phyloP scores from a whole-genome alignment of 2,797 vertebrate species.

The Epinephelus coioides region DNA sequence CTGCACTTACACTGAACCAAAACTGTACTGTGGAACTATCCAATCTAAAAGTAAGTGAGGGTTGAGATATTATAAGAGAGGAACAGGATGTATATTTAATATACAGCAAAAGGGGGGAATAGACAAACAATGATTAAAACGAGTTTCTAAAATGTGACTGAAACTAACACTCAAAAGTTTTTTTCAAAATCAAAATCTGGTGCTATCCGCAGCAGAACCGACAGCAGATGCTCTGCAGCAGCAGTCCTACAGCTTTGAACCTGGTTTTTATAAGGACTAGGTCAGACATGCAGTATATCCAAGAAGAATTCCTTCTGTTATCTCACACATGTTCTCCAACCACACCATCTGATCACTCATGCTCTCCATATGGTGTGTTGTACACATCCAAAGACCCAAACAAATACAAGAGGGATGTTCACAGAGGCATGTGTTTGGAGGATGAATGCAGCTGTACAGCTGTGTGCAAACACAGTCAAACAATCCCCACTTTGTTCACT shows the following conservation, averaged over 20 bases:
- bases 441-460: constrained; percentile 25
- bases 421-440: constrained; percentile 28
- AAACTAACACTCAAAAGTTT: not conserved
- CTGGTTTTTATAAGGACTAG: constrained; percentile 45
- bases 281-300: constrained; percentile 54
- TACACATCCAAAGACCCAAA: constrained; percentile 42
- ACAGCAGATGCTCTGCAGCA: constrained; percentile 2
- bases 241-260: constrained; percentile 48
- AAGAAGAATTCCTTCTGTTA: constrained; percentile 64
- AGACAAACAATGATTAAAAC: not conserved
- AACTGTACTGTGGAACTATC: too few species aligned
- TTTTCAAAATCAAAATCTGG: constrained; percentile 7
- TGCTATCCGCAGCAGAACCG: constrained; percentile 8
- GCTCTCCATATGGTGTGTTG: constrained; percentile 53
- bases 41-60: too few species aligned
- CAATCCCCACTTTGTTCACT: not conserved
- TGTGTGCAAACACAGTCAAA: constrained; percentile 25
- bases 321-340: constrained; percentile 68
- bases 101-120: not conserved
- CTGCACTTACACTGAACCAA: too few species aligned
- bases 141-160: not conserved
- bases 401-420: constrained; percentile 23
- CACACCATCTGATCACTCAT: constrained; percentile 40
- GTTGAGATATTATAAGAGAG: too few species aligned
- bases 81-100: not conserved